Conservation (phyloP, 2,797 vertebrate species). For the Sebastes steindachneri region DNA sequence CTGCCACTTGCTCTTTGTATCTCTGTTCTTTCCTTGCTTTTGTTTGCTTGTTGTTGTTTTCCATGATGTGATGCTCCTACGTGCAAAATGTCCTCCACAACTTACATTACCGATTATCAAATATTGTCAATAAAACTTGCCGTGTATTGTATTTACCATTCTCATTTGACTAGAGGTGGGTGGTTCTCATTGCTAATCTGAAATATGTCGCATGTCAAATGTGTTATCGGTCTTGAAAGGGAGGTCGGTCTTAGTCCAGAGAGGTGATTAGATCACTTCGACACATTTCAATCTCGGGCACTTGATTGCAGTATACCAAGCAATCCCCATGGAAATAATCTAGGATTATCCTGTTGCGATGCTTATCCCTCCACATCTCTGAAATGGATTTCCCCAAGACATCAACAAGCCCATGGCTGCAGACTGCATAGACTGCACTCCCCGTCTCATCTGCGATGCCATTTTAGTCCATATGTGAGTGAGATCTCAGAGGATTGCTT, state of each 20-base stretch:
- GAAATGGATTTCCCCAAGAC: constrained; percentile 77
- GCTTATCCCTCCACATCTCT: constrained; percentile 66
- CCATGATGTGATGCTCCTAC: not conserved
- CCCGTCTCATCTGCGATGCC: constrained; percentile 57
- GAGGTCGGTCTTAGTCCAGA: constrained; percentile 9
- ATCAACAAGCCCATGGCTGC: constrained; percentile 49
- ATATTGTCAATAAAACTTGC: not conserved
- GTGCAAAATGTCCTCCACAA: not conserved
- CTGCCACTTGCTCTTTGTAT: not conserved
- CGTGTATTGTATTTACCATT: not conserved
- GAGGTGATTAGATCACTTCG: constrained; percentile 56
- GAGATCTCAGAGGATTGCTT: constrained; percentile 48
- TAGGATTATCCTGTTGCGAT: constrained; percentile 73
- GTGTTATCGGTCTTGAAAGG: not conserved
- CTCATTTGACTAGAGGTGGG: not conserved
- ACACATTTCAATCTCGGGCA: constrained; percentile 72
- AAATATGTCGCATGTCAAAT: not conserved
- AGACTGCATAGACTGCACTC: constrained; percentile 47
- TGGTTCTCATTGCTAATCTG: not conserved
- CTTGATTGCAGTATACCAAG: constrained; percentile 71
- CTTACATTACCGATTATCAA: not conserved
- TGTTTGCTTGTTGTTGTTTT: not conserved
- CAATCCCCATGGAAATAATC: constrained; percentile 79
- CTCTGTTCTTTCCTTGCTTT: not conserved
- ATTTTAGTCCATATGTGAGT: constrained; percentile 61